These are phyloP conservation scores for Augochlora pura DNA, from an alignment of 1,140 invertebrate genomes.

Conservation along the genomic window DNA sequence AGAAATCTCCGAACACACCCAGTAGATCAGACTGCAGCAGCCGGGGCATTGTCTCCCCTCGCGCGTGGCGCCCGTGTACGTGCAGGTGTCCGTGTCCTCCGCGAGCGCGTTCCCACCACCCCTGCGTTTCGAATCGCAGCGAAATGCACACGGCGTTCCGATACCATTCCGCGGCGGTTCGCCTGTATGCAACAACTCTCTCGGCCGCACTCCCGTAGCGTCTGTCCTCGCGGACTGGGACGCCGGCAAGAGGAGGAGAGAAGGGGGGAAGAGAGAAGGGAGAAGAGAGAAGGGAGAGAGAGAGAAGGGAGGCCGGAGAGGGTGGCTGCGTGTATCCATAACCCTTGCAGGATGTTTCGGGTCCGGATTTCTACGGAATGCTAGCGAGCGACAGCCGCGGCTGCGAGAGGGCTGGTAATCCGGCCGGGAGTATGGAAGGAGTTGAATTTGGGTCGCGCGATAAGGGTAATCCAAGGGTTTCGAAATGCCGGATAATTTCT, in stretches of 20 bases:
- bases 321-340: constrained; percentile 43
- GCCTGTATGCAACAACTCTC: neutral
- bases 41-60: too few species aligned
- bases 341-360: constrained; percentile 55
- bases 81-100: neutral
- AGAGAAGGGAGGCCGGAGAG: too few species aligned
- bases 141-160: too few species aligned
- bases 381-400: constrained; percentile 18
- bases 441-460: constrained; percentile 61
- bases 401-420: constrained; percentile 49
- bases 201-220: neutral
- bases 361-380: constrained; percentile 60
- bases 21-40: neutral
- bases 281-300: too few species aligned
- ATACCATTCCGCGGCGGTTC: neutral
- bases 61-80: neutral
- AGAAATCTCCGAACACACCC: neutral
- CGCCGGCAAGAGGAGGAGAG: neutral
- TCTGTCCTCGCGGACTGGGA: neutral
- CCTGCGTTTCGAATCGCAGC: neutral
- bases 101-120: neutral
- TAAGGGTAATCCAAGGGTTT: constrained; percentile 64
- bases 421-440: constrained; percentile 28
- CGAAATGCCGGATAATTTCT: constrained; percentile 64
- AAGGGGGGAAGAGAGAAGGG: too few species aligned